Conservation (phyloP, 1,140 invertebrate species). For the Melipona quadrifasciata region DNA sequence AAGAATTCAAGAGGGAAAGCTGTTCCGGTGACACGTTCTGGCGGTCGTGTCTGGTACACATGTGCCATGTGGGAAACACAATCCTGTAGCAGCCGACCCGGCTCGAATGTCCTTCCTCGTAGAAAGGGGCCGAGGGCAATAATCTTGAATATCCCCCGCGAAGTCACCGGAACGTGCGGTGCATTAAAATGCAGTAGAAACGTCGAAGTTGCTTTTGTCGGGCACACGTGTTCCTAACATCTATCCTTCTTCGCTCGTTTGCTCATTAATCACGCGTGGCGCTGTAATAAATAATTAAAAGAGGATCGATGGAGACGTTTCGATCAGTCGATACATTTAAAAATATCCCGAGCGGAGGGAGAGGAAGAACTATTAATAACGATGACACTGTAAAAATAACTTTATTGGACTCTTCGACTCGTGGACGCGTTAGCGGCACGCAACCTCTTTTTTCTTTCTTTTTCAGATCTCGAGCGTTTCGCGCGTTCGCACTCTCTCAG, state of each 20-base stretch:
- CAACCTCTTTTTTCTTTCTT: neutral
- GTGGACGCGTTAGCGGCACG: neutral
- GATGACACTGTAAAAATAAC: neutral
- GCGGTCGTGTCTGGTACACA: constrained; percentile 55
- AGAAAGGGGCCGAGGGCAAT: constrained; percentile 40
- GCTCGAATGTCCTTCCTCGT: constrained; percentile 58
- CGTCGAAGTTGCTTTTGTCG: constrained; percentile 7
- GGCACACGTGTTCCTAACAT: neutral
- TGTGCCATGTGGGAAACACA: constrained; percentile 59
- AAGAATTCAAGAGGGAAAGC: neutral
- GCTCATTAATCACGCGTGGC: neutral
- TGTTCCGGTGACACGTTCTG: neutral
- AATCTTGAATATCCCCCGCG: constrained; percentile 49
- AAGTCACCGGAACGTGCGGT: constrained; percentile 23
- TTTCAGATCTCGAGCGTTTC: neutral
- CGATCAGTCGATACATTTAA: neutral
- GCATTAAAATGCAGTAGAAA: constrained; percentile 27
- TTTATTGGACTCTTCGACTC: neutral
- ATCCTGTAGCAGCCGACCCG: constrained; percentile 33
- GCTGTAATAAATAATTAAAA: neutral
- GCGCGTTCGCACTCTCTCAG: no score
- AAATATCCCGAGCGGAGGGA: neutral
- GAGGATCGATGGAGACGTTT: neutral
- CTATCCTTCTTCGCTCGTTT: neutral
- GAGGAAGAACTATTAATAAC: neutral